phyloP scores from a whole-genome alignment of 2,888 invertebrate genomes.

The Mellilla xanthometata region DNA sequence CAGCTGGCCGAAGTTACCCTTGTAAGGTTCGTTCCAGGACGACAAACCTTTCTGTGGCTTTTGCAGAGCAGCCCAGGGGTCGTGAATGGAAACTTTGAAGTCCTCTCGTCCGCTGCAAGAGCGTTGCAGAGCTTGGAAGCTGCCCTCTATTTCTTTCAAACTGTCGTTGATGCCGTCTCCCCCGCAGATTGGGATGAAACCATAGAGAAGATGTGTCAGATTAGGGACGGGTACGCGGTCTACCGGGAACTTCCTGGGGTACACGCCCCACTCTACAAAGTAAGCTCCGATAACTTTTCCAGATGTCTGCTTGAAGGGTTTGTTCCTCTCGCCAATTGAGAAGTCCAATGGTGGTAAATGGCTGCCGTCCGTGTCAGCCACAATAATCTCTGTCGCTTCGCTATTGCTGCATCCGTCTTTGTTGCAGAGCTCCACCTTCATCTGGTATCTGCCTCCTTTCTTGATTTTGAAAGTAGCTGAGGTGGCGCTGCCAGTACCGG shows the following conservation, averaged over 20 bases:
- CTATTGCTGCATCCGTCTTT: constrained; percentile 68
- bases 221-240: constrained; percentile 71
- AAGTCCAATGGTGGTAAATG: constrained; percentile 70
- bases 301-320: constrained; percentile 73
- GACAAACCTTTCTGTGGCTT: constrained; percentile 73
- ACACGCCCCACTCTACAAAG: constrained; percentile 78
- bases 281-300: constrained; percentile 75
- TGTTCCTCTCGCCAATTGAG: constrained; percentile 66
- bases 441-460: constrained; percentile 71
- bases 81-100: constrained; percentile 75
- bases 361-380: constrained; percentile 77
- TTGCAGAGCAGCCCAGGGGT: constrained; percentile 76
- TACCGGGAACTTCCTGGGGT: constrained; percentile 73
- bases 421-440: constrained; percentile 72
- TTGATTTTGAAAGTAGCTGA: constrained; percentile 71
- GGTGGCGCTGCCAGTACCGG: constrained; percentile 56
- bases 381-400: constrained; percentile 68
- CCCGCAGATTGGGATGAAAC: constrained; percentile 76
- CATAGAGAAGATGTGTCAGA: constrained; percentile 71
- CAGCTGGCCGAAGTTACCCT: constrained; percentile 75
- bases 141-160: constrained; percentile 76
- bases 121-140: constrained; percentile 73
- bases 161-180: constrained; percentile 79
- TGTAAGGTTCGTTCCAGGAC: constrained; percentile 78
- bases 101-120: constrained; percentile 76